Percentiles rank a stretch among this genome's conserved stretches.
Conservation (phyloP, 2,888 invertebrate species). For the Junonia oenone region DNA sequence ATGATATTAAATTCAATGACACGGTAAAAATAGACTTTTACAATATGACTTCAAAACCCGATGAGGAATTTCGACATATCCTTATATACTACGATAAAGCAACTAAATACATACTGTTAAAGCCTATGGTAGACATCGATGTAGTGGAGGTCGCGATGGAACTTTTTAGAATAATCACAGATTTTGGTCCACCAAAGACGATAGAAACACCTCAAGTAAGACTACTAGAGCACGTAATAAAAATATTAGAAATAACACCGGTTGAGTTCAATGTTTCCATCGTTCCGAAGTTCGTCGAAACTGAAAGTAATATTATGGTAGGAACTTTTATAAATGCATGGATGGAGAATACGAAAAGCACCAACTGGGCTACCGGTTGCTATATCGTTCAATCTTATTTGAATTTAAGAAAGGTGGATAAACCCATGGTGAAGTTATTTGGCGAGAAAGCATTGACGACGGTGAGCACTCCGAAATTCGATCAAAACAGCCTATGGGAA, state of each 20-base stretch:
- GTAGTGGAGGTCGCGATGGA: conserved; percentile 15
- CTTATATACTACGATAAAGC: conserved; percentile 13
- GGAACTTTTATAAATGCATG: neutral
- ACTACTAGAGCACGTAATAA: neutral
- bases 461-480: neutral
- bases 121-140: conserved; percentile 7
- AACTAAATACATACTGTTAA: conserved; percentile 7
- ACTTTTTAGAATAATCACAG: conserved; percentile 21
- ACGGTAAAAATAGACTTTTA: neutral
- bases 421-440: conserved; percentile 4
- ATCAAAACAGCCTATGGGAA: neutral
- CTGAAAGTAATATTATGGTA: neutral
- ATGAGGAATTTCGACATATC: conserved; percentile 1
- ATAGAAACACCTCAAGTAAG: conserved; percentile 1
- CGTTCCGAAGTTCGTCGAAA: neutral
- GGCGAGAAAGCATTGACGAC: neutral
- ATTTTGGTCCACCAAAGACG: conserved; percentile 19
- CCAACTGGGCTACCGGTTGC: neutral
- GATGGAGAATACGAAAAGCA: neutral
- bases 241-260: conserved; percentile 1
- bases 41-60: neutral
- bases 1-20: neutral
- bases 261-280: neutral
- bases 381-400: conserved; percentile 2
- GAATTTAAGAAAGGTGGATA: conserved; percentile 1